Evolutionary conservation across 2,888 invertebrate species (phyloP).

Genomic region (Tridacna crocea): DNA sequence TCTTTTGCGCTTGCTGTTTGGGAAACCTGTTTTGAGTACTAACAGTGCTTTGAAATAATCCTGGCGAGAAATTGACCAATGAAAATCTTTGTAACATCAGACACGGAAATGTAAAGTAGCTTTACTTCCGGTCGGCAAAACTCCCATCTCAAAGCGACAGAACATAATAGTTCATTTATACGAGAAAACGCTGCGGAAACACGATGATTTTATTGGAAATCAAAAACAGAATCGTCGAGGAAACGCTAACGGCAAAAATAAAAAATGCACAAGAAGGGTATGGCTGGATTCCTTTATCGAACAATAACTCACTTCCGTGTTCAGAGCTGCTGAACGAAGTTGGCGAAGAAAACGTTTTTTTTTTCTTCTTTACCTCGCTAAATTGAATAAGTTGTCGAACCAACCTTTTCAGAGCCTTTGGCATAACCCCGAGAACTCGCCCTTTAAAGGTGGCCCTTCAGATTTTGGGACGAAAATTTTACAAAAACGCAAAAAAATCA

Average conservation of each 20-base stretch:
- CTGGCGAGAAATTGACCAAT: conserved; percentile 34
- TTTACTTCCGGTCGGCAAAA: conserved; percentile 34
- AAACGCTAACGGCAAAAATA: conserved; percentile 97
- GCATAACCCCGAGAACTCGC: no score
- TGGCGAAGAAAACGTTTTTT: no score
- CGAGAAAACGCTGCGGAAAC: no score
- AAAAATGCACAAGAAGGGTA: conserved; percentile 98
- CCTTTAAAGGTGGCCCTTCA: no score
- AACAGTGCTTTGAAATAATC: no score
- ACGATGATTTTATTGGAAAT: conserved; percentile 92
- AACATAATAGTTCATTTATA: not conserved
- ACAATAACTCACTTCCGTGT: conserved; percentile 41
- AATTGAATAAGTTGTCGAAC: no score
- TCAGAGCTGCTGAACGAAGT: not conserved
- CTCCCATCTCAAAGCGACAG: not conserved
- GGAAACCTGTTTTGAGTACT: no score
- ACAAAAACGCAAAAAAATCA: no score
- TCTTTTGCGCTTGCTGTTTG: no score
- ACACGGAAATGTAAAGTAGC: not conserved
- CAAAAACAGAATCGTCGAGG: conserved; percentile 99
- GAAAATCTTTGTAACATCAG: conserved; percentile 27
- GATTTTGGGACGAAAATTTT: no score
- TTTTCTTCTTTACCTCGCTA: no score
- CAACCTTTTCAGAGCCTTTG: no score
- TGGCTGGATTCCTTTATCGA: conserved; percentile 85